Evolutionary conservation across 2,113 vertebrate genomes (phyloP).

Genomic region (Apteryx mantelli): DNA sequence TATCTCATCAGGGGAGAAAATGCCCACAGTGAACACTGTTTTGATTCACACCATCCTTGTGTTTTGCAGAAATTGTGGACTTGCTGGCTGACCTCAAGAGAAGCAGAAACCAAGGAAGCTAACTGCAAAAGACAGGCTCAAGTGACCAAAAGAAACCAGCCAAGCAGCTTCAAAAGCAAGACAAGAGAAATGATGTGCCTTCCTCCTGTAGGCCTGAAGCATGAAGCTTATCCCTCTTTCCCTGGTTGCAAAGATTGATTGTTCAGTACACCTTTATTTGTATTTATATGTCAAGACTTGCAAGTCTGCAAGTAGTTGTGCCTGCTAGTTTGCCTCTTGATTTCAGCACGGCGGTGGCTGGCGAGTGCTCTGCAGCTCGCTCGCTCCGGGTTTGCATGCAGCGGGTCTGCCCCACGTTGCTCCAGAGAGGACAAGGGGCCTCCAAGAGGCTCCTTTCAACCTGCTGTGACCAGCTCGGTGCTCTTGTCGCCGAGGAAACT

Average conservation of each 20-base stretch:
- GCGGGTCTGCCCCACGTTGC: too few species aligned
- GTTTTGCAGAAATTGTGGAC: conserved; percentile 64
- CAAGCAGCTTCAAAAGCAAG: accelerated
- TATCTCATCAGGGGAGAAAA: not conserved
- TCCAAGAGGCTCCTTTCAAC: too few species aligned
- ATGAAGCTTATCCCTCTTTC: accelerated
- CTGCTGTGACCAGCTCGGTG: too few species aligned
- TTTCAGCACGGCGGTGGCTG: accelerated
- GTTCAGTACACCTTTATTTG: accelerated
- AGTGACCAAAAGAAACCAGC: not conserved
- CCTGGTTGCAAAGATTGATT: accelerated
- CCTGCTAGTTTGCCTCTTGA: not conserved
- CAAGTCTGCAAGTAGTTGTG: not conserved
- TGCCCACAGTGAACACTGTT: not conserved
- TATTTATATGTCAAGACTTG: accelerated
- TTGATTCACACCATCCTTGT: not conserved
- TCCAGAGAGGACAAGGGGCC: too few species aligned
- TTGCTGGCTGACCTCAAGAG: not conserved
- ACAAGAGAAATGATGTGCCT: too few species aligned
- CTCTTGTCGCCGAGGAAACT: too few species aligned
- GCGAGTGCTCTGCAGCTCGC: accelerated
- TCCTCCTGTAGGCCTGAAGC: too few species aligned
- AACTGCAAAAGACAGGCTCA: accelerated
- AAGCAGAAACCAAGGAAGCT: conserved; percentile 12
- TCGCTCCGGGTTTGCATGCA: too few species aligned